Evolutionary conservation across 1,140 invertebrate species (phyloP), one percentile per base, ranked within the genome.

Genomic region (Drosophila simulans): DNA sequence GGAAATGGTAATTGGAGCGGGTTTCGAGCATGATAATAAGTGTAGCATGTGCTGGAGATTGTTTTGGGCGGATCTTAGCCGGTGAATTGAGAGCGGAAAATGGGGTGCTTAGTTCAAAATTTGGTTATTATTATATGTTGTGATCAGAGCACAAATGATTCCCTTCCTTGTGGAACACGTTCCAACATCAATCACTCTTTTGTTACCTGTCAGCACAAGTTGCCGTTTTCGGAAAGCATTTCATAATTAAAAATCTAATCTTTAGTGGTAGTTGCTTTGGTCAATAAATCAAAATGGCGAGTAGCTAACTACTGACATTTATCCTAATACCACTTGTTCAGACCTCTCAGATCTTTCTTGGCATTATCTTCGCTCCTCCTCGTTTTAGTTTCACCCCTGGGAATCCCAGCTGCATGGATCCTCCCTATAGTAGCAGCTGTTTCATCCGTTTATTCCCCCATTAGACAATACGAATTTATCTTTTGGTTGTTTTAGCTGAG

Each of bases 11-110:
- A 74, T 77, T 60, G 35, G 40, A 70, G 66, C 49, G 52, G 60
- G 42, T 55, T 66, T 20, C 42, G 39, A 48, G 39, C 43, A 54
- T 77, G 60, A 20, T 57, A 57, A 72, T 60, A 48, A 54, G 56
- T 48, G 57, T 62, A 51, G 45, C 80, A 83, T 78, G 80, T 77
- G 65, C 46, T 64, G 53, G 31, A 40, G 39, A 48, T 20, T 55
- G 48, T 53, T 37, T 56, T 37, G 20, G 66, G 25, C 22, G 42
- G 35, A 39, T 40, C 31, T 35, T 10, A 34, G 12, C 13, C n/a
- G 35, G 37, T 8, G 40, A 43, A 13, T 51, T 51, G 25, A 37
- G 37, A 51, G 37, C 25, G 58, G 51, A 62, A 42, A 22, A 25
- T 42, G 17, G 17, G n/a, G 25, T 42, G 31, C 55, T 35, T 17